Base-by-base conservation (phyloP, 2,888 invertebrate genomes). In the Lypha dubia region DNA sequence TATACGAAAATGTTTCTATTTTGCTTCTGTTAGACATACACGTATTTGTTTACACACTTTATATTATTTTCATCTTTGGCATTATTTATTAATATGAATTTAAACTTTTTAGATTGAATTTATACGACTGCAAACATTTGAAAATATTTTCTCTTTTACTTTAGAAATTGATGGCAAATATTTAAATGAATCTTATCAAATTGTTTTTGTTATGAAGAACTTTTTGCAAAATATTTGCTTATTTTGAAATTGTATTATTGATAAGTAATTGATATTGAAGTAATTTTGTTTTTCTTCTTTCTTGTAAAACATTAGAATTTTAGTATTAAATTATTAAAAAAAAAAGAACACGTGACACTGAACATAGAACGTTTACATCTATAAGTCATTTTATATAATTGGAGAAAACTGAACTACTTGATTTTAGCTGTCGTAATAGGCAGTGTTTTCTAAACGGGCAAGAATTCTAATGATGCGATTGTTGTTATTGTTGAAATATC, bases 81-180 rank as follows among this genome's bases (percentile, higher is more conserved):
- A 41, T 67, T 74, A 62, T 80, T 74, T 70, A 75, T 81, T 75
- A 68, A 38, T 75, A 24, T 22, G 51, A 65, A 70, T 63, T 53
- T 49, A 17, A 80, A 51, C 20, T 73, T 60, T 41, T 60, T 41
- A 68, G 46, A 70, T 68, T 60, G 65, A 56, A 65, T 67, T 38
- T 67, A 15, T 11, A 24, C 9, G 63, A 3, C 38, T 6, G 1
- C 8, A 13, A 38, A 51, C 22, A 38, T 28, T 11, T n/a, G n/a
- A n/a, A n/a, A n/a, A 15, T 24, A 11, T 2, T 38, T 62, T 51
- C 38, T 0, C 7, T 38, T 62, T 51, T 49, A 1, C 7, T 38
- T 73, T 35, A 15, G 13, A 62, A 49, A 49, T 8, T 38, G 11
- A 35, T 4, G 17, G 3, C 17, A 9, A 17, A 24, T 1, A 60